Conservation (phyloP, 2,113 vertebrate species). For the Thamnophis sirtalis region DNA sequence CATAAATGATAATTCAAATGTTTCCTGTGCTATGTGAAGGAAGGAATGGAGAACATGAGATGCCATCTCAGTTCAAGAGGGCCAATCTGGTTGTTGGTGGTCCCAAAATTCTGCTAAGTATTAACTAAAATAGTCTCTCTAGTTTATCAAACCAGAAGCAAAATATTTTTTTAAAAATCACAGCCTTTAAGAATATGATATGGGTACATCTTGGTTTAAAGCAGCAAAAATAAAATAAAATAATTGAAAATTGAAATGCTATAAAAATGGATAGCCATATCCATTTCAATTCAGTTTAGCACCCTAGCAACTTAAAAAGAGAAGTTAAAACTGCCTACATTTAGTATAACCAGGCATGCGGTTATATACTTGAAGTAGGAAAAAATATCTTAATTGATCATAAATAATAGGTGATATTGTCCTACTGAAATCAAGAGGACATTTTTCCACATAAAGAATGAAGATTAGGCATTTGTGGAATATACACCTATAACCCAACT, state of each 20-base stretch:
- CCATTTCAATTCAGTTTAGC: slow-evolving; percentile 56
- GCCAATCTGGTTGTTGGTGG: not conserved
- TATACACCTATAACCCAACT: slow-evolving; percentile 50
- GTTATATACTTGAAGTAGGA: slow-evolving; percentile 27
- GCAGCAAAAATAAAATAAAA: slow-evolving; percentile 23
- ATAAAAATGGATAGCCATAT: slow-evolving; percentile 47
- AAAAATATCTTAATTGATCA: slow-evolving; percentile 18
- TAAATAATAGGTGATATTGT: slow-evolving; percentile 6
- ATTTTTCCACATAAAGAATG: not conserved
- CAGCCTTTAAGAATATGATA: slow-evolving; percentile 23
- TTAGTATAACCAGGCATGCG: slow-evolving; percentile 41
- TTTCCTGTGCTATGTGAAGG: not conserved
- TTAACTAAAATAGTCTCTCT: slow-evolving; percentile 29
- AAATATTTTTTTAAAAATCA: slow-evolving; percentile 13
- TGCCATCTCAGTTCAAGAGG: not conserved
- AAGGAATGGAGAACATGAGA: not conserved
- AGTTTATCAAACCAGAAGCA: slow-evolving; percentile 42
- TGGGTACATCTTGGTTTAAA: slow-evolving; percentile 61
- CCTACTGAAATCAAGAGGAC: slow-evolving; percentile 6
- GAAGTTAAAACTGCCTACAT: slow-evolving; percentile 22
- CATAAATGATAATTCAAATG: slow-evolving; percentile 33
- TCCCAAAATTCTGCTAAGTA: slow-evolving; percentile 10
- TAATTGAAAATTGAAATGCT: slow-evolving; percentile 30
- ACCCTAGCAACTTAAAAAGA: slow-evolving; percentile 50
- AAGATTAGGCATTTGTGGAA: slow-evolving; percentile 13